Evolutionary conservation across 2,888 invertebrate genomes (phyloP).

Genomic region (Drosophila sordidapex): DNA sequence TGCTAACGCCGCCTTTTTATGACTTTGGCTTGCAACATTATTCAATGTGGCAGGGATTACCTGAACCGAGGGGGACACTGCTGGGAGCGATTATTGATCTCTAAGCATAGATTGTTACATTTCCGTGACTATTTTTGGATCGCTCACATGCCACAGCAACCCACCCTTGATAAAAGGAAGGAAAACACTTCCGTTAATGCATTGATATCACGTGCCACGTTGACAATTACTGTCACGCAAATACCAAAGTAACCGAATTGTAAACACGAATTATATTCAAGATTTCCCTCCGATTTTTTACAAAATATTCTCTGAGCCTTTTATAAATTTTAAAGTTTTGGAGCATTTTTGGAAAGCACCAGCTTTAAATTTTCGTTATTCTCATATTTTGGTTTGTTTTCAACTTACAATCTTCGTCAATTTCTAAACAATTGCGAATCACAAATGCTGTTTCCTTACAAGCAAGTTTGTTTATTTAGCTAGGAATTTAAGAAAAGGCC

Average conservation of each 20-base stretch:
- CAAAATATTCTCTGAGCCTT: not conserved
- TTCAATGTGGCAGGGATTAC: constrained; percentile 56
- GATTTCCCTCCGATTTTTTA: not conserved
- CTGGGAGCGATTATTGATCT: constrained; percentile 72
- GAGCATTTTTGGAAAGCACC: not conserved
- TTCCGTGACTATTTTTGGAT: constrained; percentile 64
- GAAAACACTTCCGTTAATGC: constrained; percentile 73
- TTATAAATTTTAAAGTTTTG: not conserved
- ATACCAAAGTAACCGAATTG: not conserved
- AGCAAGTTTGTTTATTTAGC: not conserved
- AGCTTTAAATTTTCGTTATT: not conserved
- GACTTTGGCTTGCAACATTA: constrained; percentile 58
- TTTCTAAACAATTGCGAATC: not conserved
- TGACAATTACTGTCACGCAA: constrained; percentile 38
- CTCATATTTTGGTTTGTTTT: not conserved
- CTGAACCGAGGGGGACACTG: constrained; percentile 31
- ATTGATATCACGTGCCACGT: constrained; percentile 62
- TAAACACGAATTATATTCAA: not conserved
- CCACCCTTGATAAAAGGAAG: not conserved
- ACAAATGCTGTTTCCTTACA: not conserved
- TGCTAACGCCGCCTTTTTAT: constrained; percentile 46
- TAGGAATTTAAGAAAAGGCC: no score
- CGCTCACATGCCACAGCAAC: not conserved
- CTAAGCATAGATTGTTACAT: constrained; percentile 68
- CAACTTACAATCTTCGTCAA: not conserved